Evolutionary conservation across 92 coral and sea anemone genomes (phyloP).

Genomic region (Porites lobata): DNA sequence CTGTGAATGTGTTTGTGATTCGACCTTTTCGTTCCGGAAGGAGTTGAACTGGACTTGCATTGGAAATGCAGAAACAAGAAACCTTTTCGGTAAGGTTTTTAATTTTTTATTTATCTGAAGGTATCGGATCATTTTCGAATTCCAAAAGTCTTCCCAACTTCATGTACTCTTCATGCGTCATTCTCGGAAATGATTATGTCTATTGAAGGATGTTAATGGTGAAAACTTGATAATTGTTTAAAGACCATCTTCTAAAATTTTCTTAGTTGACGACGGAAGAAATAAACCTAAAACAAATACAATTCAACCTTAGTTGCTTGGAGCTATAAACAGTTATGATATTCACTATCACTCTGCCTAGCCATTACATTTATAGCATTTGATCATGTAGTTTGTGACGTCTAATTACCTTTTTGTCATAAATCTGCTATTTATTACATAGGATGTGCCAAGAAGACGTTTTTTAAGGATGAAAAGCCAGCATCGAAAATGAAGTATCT

Average conservation of each 20-base stretch:
- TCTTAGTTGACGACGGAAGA: no score
- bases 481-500: neutral
- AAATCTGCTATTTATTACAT: neutral
- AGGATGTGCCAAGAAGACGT: neutral
- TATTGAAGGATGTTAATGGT: no score
- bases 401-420: neutral
- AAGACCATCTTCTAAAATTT: no score
- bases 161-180: no score
- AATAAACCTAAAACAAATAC: no score
- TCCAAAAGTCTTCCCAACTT: neutral
- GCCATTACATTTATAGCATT: no score
- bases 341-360: no score
- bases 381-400: no score
- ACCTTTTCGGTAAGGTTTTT: slow-evolving; percentile 7
- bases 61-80: neutral
- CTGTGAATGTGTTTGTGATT: neutral
- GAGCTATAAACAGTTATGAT: no score
- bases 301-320: no score
- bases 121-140: neutral
- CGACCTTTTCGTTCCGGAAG: slow-evolving; percentile 8
- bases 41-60: slow-evolving; percentile 24
- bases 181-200: no score
- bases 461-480: neutral
- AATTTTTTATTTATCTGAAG: neutral
- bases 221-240: no score